phyloP scores from a whole-genome alignment of 2,888 invertebrate species.

The Andrena hattorfiana region DNA sequence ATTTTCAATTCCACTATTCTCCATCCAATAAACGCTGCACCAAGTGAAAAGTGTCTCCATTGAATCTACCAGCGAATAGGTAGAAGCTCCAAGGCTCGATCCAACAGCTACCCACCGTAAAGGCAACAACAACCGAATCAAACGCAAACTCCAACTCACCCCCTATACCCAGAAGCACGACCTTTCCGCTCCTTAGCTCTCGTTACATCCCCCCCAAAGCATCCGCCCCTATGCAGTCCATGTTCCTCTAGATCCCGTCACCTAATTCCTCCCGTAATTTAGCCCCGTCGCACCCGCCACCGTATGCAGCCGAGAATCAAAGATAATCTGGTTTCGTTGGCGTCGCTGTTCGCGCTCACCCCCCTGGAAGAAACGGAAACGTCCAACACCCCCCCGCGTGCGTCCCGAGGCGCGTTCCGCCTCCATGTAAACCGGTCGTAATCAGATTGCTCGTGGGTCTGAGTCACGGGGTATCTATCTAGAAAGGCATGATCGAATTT shows the following conservation, averaged over 20 bases:
- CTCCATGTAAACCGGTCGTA: conserved; percentile 39
- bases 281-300: background rate
- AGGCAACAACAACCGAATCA: no score
- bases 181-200: background rate
- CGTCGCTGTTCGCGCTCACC: conserved; percentile 45
- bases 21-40: background rate
- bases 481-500: conserved; percentile 51
- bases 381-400: background rate
- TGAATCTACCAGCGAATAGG: background rate
- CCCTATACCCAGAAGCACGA: background rate
- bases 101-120: no score
- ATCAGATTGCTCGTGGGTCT: conserved; percentile 51
- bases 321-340: conserved; percentile 49
- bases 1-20: no score
- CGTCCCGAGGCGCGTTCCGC: background rate
- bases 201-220: conserved; percentile 22
- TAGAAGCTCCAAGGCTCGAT: no score
- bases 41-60: background rate
- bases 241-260: background rate
- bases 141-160: conserved; percentile 5
- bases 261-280: conserved; percentile 34
- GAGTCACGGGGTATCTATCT: conserved; percentile 44
- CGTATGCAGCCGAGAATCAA: conserved; percentile 44
- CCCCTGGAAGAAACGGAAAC: conserved; percentile 30
- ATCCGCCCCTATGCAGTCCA: conserved; percentile 15